Base-by-base conservation (phyloP, 2,888 invertebrate genomes). In the Scaptomyza flava region DNA sequence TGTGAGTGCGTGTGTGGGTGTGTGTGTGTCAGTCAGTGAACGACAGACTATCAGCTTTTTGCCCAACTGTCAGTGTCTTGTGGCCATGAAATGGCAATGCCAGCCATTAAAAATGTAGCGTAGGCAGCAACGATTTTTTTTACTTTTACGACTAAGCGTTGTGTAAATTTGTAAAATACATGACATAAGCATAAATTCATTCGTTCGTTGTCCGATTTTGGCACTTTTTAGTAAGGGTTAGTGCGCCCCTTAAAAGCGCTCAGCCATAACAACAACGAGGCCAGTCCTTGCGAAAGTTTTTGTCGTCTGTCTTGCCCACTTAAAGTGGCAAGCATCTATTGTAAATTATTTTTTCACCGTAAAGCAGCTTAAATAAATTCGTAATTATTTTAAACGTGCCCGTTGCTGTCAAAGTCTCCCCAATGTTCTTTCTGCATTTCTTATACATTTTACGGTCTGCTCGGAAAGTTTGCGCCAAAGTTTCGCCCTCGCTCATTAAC, bases 351-450 rank as follows among this genome's bases (percentile, higher is more conserved):
- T 86, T 71, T 71, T 68, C 54, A 69, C 67, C 79, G 67, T 82
- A 77, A 78, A 84, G 84, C 68, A 88, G 88, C 84, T 84, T 84
- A 84, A 84, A 84, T 88, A 86, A 84, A 84, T 80, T 84, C 71
- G 88, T 88, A 88, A 84, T 84, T 88, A 84, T 84, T 84, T 84
- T 84, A 88, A 88, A 84, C 73, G 84, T 72, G 66, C 74, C 79
- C 64, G 51, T 51, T 64, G 64, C 72, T 63, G 63, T 11, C n/a
- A 2, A 11, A 11, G 4, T 23, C 6, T 69, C 59, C 63, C 41
- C 54, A 7, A 14, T 8, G 33, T 8, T 41, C 42, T 14, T 38
- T 17, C 41, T 50, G 42, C 23, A 23, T 62, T 75, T 67, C 75
- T 79, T 62, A 62, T 30, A 68, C 61, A 59, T 68, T 79, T 72